Conservation (phyloP, 2,113 vertebrate species). For the Otis tarda region DNA sequence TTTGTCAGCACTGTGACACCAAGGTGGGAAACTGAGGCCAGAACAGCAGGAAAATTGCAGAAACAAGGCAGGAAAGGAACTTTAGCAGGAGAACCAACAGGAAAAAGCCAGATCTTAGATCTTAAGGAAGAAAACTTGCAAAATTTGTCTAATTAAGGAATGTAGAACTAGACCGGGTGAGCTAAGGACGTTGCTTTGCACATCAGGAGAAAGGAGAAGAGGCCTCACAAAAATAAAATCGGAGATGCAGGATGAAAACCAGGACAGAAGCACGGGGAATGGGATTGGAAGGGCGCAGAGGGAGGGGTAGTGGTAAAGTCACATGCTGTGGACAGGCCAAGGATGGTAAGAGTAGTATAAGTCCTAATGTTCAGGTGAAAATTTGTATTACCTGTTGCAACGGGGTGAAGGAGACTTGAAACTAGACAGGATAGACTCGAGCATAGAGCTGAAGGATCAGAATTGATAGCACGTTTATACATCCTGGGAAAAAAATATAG, state of each 20-base stretch:
- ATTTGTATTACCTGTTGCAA: not conserved
- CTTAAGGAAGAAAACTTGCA: conserved; percentile 1
- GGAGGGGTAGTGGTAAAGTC: not conserved
- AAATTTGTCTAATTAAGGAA: conserved; percentile 58
- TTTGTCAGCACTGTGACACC: not conserved
- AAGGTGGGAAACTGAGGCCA: not conserved
- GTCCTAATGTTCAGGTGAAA: not conserved
- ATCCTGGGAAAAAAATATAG: not conserved
- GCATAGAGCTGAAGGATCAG: not conserved
- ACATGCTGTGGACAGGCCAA: not conserved
- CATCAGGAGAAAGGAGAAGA: conserved; percentile 50
- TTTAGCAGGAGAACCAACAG: not conserved
- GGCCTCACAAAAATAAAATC: conserved; percentile 54
- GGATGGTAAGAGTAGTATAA: not conserved
- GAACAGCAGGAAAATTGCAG: not conserved
- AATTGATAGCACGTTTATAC: not conserved
- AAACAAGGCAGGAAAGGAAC: not conserved
- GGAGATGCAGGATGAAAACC: conserved; percentile 46
- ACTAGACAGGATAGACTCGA: not conserved
- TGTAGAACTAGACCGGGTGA: conserved; percentile 64
- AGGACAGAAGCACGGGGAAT: conserved; percentile 52
- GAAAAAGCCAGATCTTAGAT: not conserved
- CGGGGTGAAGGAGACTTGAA: not conserved
- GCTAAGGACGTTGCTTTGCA: conserved; percentile 46
- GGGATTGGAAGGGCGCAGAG: conserved; percentile 37